A percentile compares a stretch with the other conserved stretches of the same genome.
Evolutionary conservation across 2,113 vertebrate genomes (phyloP).

Genomic region (Oncorhynchus clarkii): DNA sequence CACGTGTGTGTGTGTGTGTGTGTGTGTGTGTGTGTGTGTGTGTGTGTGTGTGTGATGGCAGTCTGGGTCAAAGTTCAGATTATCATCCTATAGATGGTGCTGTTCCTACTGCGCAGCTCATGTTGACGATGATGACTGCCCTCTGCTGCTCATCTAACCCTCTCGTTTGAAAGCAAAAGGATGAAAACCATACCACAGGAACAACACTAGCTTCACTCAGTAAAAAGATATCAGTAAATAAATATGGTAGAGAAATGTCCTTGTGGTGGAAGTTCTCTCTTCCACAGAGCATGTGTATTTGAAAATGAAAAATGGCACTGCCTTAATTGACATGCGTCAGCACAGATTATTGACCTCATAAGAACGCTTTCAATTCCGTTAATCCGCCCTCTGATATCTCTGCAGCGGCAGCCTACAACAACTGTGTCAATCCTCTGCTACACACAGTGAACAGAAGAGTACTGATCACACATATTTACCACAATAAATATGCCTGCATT

Average conservation of each 20-base stretch:
- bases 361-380: neutral
- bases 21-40: no score
- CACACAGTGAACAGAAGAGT: no score
- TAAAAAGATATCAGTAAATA: neutral
- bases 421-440: neutral
- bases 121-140: neutral
- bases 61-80: neutral
- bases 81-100: constrained; percentile 1
- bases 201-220: neutral
- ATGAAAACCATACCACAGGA: neutral
- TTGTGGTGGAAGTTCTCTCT: neutral
- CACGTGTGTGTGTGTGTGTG: neutral
- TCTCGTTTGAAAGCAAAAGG: neutral
- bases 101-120: neutral
- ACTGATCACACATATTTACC: no score
- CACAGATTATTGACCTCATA: neutral
- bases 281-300: neutral
- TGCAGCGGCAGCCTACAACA: neutral
- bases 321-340: no score
- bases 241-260: neutral
- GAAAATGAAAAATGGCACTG: no score
- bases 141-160: neutral
- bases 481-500: no score
- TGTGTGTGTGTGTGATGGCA: neutral
- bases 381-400: neutral